A percentile compares a stretch with the other conserved stretches of the same genome.
phyloP scores from a whole-genome alignment of 1,140 invertebrate genomes.

The Drosophila trapezifrons region DNA sequence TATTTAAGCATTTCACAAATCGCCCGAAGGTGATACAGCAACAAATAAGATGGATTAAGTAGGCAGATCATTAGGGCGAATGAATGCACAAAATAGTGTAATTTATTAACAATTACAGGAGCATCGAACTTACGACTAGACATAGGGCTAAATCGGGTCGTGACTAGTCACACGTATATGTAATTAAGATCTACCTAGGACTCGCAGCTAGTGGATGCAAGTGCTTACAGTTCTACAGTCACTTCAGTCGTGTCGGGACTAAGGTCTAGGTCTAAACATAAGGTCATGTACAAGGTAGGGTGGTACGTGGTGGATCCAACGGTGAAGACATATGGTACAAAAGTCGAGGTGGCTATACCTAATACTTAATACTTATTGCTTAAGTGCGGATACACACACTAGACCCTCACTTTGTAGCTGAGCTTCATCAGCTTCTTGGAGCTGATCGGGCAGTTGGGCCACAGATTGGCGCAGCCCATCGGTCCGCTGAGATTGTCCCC shows the following conservation, averaged over 20 bases:
- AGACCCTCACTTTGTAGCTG: conserved; percentile 79
- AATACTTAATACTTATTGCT: conserved; percentile 42
- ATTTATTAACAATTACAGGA: conserved; percentile 50
- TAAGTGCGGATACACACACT: conserved; percentile 3
- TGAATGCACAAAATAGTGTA: conserved; percentile 21
- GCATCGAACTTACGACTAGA: conserved; percentile 33
- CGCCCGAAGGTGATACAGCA: conserved; percentile 25
- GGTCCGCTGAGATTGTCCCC: conserved; percentile 78
- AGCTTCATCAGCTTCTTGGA: conserved; percentile 83
- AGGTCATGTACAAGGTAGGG: conserved; percentile 19
- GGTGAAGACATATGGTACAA: conserved; percentile 65
- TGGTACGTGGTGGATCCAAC: conserved; percentile 2
- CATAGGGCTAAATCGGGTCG: conserved; percentile 34
- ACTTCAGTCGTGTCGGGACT: conserved; percentile 45
- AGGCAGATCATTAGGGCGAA: conserved; percentile 21
- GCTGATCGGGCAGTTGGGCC: conserved; percentile 83
- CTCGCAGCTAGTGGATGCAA: conserved; percentile 23
- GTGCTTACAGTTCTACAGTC: conserved; percentile 36
- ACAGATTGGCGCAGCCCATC: conserved; percentile 83
- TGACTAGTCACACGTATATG: conserved; percentile 41
- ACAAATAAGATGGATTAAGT: conserved; percentile 10
- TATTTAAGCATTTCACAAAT: conserved; percentile 26
- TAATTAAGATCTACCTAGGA: conserved; percentile 32
- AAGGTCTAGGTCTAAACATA: conserved; percentile 21
- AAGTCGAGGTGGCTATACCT: conserved; percentile 37